Evolutionary conservation across 2,888 invertebrate genomes (phyloP).

Genomic region (Caradrina kadenii): DNA sequence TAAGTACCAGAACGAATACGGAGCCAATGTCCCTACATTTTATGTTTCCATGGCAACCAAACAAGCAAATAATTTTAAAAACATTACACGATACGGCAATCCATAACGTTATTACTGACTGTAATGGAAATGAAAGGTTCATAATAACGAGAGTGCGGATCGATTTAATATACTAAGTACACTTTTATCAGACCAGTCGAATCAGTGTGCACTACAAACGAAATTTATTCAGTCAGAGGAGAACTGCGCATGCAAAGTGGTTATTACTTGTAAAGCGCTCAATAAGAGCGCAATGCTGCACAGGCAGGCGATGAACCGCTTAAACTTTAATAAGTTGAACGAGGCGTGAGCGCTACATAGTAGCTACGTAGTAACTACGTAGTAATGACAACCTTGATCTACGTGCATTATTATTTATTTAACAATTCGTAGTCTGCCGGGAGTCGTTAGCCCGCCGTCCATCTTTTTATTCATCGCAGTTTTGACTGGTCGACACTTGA

Average conservation of each 20-base stretch:
- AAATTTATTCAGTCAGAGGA: conserved; percentile 64
- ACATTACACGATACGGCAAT: conserved; percentile 22
- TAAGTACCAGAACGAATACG: conserved; percentile 16
- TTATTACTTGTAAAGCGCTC: conserved; percentile 73
- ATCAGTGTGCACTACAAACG: conserved; percentile 51
- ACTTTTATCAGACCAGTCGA: conserved; percentile 48
- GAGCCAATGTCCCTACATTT: conserved; percentile 4
- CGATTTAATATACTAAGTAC: conserved; percentile 57
- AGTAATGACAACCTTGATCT: conserved; percentile 62
- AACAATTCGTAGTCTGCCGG: conserved; percentile 23
- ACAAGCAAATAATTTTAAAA: conserved; percentile 29
- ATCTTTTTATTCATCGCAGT: conserved; percentile 17
- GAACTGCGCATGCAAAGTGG: conserved; percentile 72
- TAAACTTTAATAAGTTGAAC: conserved; percentile 82
- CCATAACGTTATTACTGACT: conserved; percentile 26
- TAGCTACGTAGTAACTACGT: conserved; percentile 51
- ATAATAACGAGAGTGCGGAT: conserved; percentile 45
- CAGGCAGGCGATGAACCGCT: conserved; percentile 74
- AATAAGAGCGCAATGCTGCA: conserved; percentile 70
- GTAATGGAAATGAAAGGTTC: conserved; percentile 34
- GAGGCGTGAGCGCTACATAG: conserved; percentile 47
- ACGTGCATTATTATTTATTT: conserved; percentile 46
- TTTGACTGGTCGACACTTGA: conserved; percentile 8
- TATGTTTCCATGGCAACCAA: conserved; percentile 38
- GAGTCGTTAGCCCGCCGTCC: conserved; percentile 16